Evolutionary conservation across 2,888 invertebrate species (phyloP).

Genomic region (Erebia aethiops): DNA sequence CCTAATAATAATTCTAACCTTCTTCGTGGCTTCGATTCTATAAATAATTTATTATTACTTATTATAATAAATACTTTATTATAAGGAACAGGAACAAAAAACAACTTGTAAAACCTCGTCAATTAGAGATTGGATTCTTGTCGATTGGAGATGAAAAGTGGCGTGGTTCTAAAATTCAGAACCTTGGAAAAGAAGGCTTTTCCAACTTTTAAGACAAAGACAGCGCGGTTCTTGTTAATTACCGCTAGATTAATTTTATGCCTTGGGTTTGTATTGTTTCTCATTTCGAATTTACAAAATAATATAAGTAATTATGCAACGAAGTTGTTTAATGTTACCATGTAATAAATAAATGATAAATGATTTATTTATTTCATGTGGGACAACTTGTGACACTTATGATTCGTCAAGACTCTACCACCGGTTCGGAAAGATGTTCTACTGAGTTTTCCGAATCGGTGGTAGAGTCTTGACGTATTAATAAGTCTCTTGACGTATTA

Average conservation of each 20-base stretch:
- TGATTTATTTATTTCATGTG: no score
- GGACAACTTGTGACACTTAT: no score
- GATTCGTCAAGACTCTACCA: no score
- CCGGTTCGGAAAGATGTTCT: no score
- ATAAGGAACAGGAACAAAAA: neutral
- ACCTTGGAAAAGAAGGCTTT: constrained; percentile 15
- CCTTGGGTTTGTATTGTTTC: neutral
- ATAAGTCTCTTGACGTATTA: no score
- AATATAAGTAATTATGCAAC: neutral
- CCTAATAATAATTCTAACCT: no score
- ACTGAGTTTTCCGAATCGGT: no score
- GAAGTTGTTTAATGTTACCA: neutral
- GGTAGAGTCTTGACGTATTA: no score
- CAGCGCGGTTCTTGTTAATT: constrained; percentile 5
- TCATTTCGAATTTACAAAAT: neutral
- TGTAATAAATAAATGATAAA: no score
- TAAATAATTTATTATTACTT: no score
- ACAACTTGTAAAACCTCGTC: neutral
- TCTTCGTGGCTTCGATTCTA: no score
- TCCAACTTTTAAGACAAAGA: constrained; percentile 12
- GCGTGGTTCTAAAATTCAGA: constrained; percentile 5
- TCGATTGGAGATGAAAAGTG: neutral
- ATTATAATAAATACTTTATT: neutral
- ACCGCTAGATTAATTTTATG: constrained; percentile 15
- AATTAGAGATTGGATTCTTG: no score